A percentile compares a stretch with the other conserved stretches of the same genome.
phyloP scores from a whole-genome alignment of 2,888 invertebrate species.

The Glyphotaelius pellucidus region DNA sequence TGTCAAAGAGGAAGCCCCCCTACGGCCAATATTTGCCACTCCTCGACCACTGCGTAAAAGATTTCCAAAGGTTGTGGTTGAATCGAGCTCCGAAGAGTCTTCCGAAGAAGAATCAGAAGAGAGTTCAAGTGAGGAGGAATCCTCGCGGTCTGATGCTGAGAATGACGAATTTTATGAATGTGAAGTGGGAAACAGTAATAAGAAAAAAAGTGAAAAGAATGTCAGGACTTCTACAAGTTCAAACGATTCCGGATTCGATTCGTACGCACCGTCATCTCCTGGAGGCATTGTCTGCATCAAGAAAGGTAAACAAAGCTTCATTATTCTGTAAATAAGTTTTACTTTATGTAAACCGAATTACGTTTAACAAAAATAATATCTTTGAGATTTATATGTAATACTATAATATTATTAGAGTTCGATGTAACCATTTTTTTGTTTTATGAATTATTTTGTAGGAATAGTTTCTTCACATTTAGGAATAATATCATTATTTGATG shows the following conservation, averaged over 20 bases:
- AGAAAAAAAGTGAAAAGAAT: slow-evolving; percentile 73
- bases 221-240: slow-evolving; percentile 86
- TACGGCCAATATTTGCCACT: slow-evolving; percentile 79
- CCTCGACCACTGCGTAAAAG: slow-evolving; percentile 80
- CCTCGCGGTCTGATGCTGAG: slow-evolving; percentile 70
- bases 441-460: neutral
- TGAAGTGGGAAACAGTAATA: slow-evolving; percentile 68
- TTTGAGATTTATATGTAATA: neutral
- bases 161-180: slow-evolving; percentile 75
- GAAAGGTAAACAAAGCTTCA: slow-evolving; percentile 75
- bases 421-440: neutral
- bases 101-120: slow-evolving; percentile 60
- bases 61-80: slow-evolving; percentile 73
- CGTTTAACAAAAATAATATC: neutral
- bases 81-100: slow-evolving; percentile 70
- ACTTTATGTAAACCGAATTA: neutral
- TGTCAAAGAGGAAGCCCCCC: slow-evolving; percentile 77
- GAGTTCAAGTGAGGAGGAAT: slow-evolving; percentile 66
- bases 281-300: slow-evolving; percentile 79
- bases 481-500: neutral
- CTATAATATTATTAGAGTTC: neutral
- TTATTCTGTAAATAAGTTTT: slow-evolving; percentile 25
- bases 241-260: slow-evolving; percentile 91
- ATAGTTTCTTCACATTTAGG: neutral
- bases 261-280: slow-evolving; percentile 82